A percentile compares a stretch with the other conserved stretches of the same genome.
Conservation (phyloP, 2,797 vertebrate genomes). For the Anguilla pacifica region DNA sequence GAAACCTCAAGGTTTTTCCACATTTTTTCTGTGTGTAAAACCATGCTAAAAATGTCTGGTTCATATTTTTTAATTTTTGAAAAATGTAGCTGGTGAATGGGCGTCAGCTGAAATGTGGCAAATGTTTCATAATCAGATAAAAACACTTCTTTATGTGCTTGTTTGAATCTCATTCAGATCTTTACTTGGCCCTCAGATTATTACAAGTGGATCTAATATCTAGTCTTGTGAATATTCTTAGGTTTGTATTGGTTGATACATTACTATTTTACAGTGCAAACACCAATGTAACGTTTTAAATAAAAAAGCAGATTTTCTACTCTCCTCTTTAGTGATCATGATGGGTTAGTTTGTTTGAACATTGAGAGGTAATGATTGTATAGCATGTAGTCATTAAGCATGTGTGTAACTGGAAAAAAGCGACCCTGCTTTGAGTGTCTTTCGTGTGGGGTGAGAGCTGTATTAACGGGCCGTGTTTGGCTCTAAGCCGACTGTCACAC, state of each 20-base stretch:
- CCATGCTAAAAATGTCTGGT: constrained; percentile 10
- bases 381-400: background rate
- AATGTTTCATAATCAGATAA: background rate
- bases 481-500: constrained; percentile 69
- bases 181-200: constrained; percentile 17
- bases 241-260: background rate
- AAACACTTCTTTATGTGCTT: background rate
- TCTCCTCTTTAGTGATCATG: background rate
- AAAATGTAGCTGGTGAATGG: background rate
- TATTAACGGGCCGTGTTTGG: constrained; percentile 60
- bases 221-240: constrained; percentile 16
- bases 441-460: constrained; percentile 53
- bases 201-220: background rate
- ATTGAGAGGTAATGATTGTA: background rate
- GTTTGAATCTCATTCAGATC: background rate
- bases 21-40: background rate
- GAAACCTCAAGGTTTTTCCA: background rate
- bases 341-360: background rate
- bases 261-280: constrained; percentile 1
- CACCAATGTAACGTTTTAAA: background rate
- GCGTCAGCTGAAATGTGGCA: constrained; percentile 18
- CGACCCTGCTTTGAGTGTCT: constrained; percentile 20
- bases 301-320: background rate
- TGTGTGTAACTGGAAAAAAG: constrained; percentile 53
- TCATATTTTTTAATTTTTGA: background rate